A percentile compares a stretch with the other conserved stretches of the same genome.
Evolutionary conservation across 2,797 vertebrate species (phyloP).

Genomic region (Gallinago stenura): DNA sequence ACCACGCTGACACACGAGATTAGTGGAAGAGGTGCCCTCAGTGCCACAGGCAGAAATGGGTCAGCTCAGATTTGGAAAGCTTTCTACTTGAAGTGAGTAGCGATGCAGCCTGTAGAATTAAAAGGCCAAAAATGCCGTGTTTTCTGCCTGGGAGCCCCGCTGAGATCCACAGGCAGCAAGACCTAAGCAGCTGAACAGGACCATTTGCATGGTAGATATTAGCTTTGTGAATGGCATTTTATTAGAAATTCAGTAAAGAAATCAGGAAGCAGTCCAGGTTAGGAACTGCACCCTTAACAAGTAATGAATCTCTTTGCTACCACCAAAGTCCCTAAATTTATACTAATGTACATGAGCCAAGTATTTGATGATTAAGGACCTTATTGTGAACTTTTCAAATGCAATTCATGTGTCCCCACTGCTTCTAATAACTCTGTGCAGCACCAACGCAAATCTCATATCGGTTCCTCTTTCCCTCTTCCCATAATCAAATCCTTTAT

Average conservation of each 20-base stretch:
- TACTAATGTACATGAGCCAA: not conserved
- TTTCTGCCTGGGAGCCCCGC: not conserved
- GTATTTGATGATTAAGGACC: not conserved
- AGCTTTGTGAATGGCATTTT: not conserved
- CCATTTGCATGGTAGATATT: not conserved
- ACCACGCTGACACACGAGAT: not conserved
- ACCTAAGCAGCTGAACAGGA: not conserved
- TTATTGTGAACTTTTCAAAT: not conserved
- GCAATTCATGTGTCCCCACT: not conserved
- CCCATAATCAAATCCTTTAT: slow-evolving; percentile 56
- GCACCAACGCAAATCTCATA: not conserved
- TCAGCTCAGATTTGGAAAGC: slow-evolving; percentile 42
- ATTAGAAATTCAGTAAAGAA: not conserved
- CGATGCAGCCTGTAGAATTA: not conserved
- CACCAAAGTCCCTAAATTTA: not conserved
- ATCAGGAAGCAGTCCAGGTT: not conserved
- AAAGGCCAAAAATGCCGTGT: slow-evolving; percentile 13
- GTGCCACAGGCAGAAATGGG: slow-evolving; percentile 30
- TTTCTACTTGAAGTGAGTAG: slow-evolving; percentile 4
- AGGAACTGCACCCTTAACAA: not conserved
- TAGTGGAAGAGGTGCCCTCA: slow-evolving; percentile 33
- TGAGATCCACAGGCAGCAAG: not conserved
- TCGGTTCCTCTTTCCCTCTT: not conserved
- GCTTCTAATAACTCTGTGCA: not conserved
- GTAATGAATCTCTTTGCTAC: not conserved